Percentiles rank a stretch among this genome's conserved stretches.
phyloP scores from a whole-genome alignment of 2,888 invertebrate species.

The Leucania comma region DNA sequence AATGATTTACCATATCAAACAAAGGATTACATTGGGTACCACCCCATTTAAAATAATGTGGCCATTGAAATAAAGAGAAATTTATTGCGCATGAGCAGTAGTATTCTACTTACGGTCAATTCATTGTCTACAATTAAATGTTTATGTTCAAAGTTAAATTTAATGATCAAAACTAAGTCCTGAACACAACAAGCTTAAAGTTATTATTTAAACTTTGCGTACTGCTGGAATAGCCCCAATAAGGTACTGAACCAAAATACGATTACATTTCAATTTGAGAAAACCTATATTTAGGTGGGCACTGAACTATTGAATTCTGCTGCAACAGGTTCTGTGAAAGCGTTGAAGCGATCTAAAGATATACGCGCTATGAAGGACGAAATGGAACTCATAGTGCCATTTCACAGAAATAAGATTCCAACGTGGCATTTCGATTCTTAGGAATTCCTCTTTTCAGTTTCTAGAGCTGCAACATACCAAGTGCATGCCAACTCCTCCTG shows the following conservation, averaged over 20 bases:
- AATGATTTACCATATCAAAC: slow-evolving; percentile 23
- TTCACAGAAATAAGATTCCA: neutral
- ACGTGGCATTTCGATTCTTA: neutral
- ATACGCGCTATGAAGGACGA: neutral
- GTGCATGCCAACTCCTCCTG: too few relatives aligned
- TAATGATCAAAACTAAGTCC: neutral
- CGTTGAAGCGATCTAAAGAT: neutral
- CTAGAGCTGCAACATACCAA: neutral
- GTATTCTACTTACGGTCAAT: too few relatives aligned
- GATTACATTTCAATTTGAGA: too few relatives aligned
- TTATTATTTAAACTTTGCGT: neutral
- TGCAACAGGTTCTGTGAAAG: neutral
- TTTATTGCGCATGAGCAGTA: neutral
- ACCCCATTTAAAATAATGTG: neutral
- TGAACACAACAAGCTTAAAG: neutral
- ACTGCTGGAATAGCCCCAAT: neutral
- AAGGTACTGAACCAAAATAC: neutral
- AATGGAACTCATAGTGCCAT: neutral
- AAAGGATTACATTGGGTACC: slow-evolving; percentile 9
- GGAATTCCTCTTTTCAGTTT: neutral
- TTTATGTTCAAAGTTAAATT: too few relatives aligned
- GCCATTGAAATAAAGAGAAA: neutral
- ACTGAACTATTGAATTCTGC: neutral
- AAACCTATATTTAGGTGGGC: neutral
- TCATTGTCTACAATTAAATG: too few relatives aligned